phyloP scores from a whole-genome alignment of 2,113 vertebrate genomes.

The Lepus timidus region DNA sequence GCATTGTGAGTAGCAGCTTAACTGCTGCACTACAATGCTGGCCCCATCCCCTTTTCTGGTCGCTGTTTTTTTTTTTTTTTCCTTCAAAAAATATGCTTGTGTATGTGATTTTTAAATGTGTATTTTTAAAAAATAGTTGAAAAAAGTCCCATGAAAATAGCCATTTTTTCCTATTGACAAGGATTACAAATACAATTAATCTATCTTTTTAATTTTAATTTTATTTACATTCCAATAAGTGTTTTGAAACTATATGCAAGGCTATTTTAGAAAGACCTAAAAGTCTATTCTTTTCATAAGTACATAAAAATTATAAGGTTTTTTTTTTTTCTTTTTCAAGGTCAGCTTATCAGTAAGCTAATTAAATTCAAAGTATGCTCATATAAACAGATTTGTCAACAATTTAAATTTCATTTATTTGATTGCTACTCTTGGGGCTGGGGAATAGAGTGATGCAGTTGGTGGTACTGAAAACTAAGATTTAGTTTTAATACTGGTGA shows the following conservation, averaged over 20 bases:
- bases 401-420: not conserved
- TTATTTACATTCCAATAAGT: not conserved
- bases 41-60: too few relatives aligned
- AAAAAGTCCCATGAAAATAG: not conserved
- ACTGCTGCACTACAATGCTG: too few relatives aligned
- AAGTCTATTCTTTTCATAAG: too few relatives aligned
- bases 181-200: constrained; percentile 33
- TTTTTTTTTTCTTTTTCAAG: not conserved
- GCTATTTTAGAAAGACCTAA: too few relatives aligned
- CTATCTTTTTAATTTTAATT: not conserved
- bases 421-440: not conserved
- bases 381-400: not conserved
- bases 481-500: not conserved
- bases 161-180: constrained; percentile 10
- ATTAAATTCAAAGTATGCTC: too few relatives aligned
- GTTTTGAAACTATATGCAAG: not conserved
- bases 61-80: not conserved
- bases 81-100: not conserved
- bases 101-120: not conserved
- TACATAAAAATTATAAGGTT: not conserved
- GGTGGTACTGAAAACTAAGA: not conserved
- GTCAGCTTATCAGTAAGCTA: not conserved
- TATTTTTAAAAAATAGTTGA: not conserved
- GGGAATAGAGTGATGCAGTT: not conserved
- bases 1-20: too few relatives aligned